Percentiles rank a stretch among this genome's conserved stretches.
Evolutionary conservation across 2,113 vertebrate species (phyloP).

Genomic region (Ptyas mucosa): DNA sequence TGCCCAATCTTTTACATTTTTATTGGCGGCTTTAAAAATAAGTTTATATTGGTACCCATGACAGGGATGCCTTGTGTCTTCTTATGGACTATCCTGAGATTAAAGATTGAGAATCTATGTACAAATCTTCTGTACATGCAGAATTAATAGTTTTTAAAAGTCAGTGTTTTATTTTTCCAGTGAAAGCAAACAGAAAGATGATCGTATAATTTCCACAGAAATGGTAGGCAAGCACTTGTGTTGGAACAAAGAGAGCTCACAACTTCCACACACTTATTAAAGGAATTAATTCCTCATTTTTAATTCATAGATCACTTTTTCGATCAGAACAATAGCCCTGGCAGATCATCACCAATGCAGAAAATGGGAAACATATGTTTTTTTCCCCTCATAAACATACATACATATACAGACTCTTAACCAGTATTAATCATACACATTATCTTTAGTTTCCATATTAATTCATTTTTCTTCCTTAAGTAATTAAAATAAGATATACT

Average conservation of each 20-base stretch:
- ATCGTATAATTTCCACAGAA: background rate
- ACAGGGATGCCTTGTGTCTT: background rate
- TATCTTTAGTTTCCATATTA: no score
- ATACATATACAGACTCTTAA: no score
- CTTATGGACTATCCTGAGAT: background rate
- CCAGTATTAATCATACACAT: no score
- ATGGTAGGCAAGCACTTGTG: background rate
- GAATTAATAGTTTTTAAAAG: background rate
- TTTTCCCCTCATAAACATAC: no score
- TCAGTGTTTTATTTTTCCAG: background rate
- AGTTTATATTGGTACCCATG: background rate
- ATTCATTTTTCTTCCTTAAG: no score
- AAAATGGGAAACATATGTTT: background rate
- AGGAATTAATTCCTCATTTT: background rate
- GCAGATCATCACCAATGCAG: background rate
- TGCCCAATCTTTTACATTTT: background rate
- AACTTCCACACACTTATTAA: background rate
- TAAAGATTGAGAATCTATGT: background rate
- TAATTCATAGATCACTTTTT: background rate
- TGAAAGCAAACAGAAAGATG: background rate
- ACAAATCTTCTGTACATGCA: conserved; percentile 18
- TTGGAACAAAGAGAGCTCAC: background rate
- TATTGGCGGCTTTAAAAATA: background rate
- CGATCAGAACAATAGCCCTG: no score
- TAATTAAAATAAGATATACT: no score